Base-by-base conservation (phyloP, 2,797 vertebrate genomes). In the Silurus lanzhouensis region DNA sequence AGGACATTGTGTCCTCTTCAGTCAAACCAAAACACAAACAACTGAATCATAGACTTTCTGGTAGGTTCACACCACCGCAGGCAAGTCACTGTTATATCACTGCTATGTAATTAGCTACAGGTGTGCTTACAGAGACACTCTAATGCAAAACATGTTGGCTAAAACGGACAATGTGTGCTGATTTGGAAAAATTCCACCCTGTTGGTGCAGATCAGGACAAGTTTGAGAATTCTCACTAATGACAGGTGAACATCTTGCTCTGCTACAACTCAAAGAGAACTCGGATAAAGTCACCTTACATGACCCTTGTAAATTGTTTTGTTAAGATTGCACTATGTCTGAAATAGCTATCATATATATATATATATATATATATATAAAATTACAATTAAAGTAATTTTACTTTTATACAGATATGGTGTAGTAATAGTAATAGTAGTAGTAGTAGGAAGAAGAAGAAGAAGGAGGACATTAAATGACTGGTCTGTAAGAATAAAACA, bases 31-130 rank as follows among this genome's bases (percentile, higher is more conserved):
- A 85, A 87, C 83, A 84, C 72, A 85, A 88, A 89, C 85, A 88
- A 31, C 82, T 84, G 83, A 85, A 78, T 87, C 88, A 84, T 64
- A 66, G 20, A 72, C 52, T 20, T 64, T 48, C 74, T 52, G 78
- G 46, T 25, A 78, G 60, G n/a, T 72, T 78, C 84, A 68, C 38
- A 84, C n/a, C 83, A 67, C 71, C 87, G 46, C 87, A 70, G 77
- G 68, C 25, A 68, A 67, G 57, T 31, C 66, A 75, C 31, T 80
- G 80, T 81, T 66, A 74, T 67, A 82, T 38, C 7, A 44, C 38
- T 77, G 27, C 31, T 72, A 22, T 83, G 70, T 88, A 87, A 90
- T 88, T 90, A 81, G 44, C 38, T 79, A 86, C 74, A 87, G 82
- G 79, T 71, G 22, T 52, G 48, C n/a, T 38, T 60, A 55, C 76